phyloP scores from a whole-genome alignment of 30 jellyfish, hydroid and myxozoan genomes.

The Aurelia coerulea region DNA sequence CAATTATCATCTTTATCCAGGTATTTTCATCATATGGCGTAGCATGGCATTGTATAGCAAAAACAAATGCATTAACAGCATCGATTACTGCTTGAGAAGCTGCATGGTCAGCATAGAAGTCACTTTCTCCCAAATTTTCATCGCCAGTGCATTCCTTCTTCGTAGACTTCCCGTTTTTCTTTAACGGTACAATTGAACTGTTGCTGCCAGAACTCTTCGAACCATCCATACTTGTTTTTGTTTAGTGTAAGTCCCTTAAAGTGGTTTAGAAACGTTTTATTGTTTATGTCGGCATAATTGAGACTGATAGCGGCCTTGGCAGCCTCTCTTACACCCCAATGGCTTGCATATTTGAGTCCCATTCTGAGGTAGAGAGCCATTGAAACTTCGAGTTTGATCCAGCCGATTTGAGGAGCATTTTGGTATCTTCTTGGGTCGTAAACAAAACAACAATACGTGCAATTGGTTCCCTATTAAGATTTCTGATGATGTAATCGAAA shows the following conservation, averaged over 20 bases:
- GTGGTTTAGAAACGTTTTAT: conserved; percentile 2
- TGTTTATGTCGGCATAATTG: neutral
- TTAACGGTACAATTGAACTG: conserved; percentile 6
- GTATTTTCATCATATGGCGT: neutral
- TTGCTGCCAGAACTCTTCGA: conserved; percentile 44
- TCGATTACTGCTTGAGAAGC: neutral
- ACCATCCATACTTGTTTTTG: conserved; percentile 33
- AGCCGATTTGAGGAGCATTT: conserved; percentile 24
- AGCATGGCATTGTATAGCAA: neutral
- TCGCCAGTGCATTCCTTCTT: conserved; percentile 24
- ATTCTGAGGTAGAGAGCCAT: conserved; percentile 12
- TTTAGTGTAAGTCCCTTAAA: conserved; percentile 16
- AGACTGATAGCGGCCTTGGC: conserved; percentile 53
- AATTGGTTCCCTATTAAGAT: neutral
- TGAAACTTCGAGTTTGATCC: neutral
- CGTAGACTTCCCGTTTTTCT: neutral
- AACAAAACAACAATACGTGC: conserved; percentile 27
- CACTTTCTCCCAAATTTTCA: neutral
- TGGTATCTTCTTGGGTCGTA: conserved; percentile 39
- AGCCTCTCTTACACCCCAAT: neutral
- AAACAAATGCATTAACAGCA: conserved; percentile 11
- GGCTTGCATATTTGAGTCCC: neutral
- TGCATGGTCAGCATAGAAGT: neutral
- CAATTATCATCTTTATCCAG: neutral
- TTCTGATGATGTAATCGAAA: conserved; percentile 2